phyloP scores from a whole-genome alignment of 2,113 vertebrate species.

The Myrmecophaga tridactyla region DNA sequence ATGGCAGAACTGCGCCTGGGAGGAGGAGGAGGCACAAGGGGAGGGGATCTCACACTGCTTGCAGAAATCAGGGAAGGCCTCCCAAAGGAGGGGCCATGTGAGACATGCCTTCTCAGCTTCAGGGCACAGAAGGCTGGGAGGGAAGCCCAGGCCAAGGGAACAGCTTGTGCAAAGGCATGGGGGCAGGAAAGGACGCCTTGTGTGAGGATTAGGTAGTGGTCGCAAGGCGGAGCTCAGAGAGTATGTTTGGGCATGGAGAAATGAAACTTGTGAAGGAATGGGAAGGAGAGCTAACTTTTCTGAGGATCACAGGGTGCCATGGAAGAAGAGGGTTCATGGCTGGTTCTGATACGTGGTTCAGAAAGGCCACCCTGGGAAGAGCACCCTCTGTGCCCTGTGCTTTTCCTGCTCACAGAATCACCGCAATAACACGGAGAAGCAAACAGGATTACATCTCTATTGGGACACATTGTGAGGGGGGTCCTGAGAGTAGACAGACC shows the following conservation, averaged over 20 bases:
- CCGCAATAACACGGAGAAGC: background rate
- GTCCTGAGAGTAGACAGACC: background rate
- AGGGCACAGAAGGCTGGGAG: background rate
- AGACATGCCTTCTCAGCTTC: too few relatives aligned
- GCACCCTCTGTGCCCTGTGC: background rate
- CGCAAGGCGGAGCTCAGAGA: background rate
- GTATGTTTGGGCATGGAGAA: background rate
- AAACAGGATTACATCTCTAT: background rate
- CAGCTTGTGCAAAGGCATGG: background rate
- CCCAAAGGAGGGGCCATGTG: too few relatives aligned
- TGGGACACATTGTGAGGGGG: background rate
- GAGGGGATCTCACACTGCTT: background rate
- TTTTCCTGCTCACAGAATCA: background rate
- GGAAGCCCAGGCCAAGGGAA: background rate
- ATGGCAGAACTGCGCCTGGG: background rate
- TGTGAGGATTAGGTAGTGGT: too few relatives aligned
- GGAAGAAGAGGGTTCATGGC: background rate
- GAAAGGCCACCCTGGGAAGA: too few relatives aligned
- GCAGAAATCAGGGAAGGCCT: background rate
- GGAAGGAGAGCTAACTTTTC: background rate
- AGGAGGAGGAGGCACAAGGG: rapidly evolving
- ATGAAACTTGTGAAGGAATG: too few relatives aligned
- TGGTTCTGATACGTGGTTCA: background rate
- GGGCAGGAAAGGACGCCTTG: rapidly evolving
- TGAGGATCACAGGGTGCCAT: background rate